Evolutionary conservation across 2,888 invertebrate species (phyloP), one percentile per base, ranked within the genome.

Genomic region (Eumerus sabulonum): DNA sequence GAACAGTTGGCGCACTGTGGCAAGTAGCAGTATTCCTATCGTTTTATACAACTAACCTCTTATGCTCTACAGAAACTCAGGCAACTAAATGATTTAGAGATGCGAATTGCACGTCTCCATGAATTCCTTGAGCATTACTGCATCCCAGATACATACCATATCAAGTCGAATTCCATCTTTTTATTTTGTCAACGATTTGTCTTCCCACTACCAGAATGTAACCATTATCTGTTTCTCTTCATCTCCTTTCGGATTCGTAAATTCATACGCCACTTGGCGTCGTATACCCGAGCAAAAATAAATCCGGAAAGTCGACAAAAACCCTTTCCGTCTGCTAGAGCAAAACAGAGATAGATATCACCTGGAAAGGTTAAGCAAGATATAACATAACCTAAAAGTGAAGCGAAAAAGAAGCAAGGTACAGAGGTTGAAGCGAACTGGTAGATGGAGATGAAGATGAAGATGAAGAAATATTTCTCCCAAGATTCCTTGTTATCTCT

Each of bases 311-410:
- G n/a, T n/a, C n/a, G n/a, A n/a, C 44, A 63, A 53, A 63, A 53
- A 51, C 35, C 35, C 12, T 17, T 50, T 14, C 48, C 13, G 19
- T 48, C 9, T 14, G 14, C 44, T 14, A n/a, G 12, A 13, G 3
- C 17, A 35, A 16, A 35, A 45, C 57, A n/a, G n/a, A n/a, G n/a
- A n/a, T n/a, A n/a, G n/a, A 27, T 27, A 27, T 7, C 27, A 27
- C 38, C 36, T 14, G 50, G 18, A 5, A 13, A 51, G 42, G 42
- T 62, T 62, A 62, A 62, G 27, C 51, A 38, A 50, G 62, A 40
- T 36, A 13, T 53, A 62, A 62, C 62, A 36, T 63, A 63, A 63
- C 63, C 63, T 63, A 53, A 63, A 63, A 63, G 51, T 42, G n/a
- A 53, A 42, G 45, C 35, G 14, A 27, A 27, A 27, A 27, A 27